Percentiles rank a stretch among this genome's conserved stretches.
phyloP scores from a whole-genome alignment of 1,140 invertebrate genomes.

The Rhagoletis zephyria region DNA sequence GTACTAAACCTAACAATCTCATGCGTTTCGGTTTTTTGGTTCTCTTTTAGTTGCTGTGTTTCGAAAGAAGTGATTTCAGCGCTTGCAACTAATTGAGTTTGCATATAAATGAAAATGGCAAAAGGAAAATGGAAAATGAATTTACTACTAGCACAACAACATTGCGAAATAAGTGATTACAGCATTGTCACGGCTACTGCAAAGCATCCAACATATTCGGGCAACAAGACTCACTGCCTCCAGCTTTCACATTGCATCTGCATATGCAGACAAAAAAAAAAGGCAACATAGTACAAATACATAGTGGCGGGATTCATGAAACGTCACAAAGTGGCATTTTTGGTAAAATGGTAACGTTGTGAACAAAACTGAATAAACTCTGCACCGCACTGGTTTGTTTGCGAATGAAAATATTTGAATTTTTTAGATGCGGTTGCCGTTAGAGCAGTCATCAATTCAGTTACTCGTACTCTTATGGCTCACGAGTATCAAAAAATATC shows the following conservation, averaged over 20 bases:
- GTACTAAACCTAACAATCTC: not conserved
- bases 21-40: not conserved
- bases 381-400: too few species aligned
- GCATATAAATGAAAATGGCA: slow-evolving; percentile 55
- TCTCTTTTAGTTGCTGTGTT: not conserved
- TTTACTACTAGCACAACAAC: not conserved
- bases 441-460: not conserved
- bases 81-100: slow-evolving; percentile 55
- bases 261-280: too few species aligned
- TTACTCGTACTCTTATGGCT: not conserved
- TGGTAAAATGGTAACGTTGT: too few species aligned
- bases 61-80: not conserved
- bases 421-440: not conserved
- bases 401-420: too few species aligned
- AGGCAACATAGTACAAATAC: too few species aligned
- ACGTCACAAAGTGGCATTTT: too few species aligned
- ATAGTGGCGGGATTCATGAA: too few species aligned
- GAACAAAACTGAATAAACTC: too few species aligned
- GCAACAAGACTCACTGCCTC: not conserved
- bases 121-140: slow-evolving; percentile 8
- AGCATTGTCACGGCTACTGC: not conserved
- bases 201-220: too few species aligned
- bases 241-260: not conserved
- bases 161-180: not conserved
- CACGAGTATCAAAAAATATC: too few species aligned